These are phyloP conservation scores for Sycobia sp. DNA, from an alignment of 1,140 invertebrate genomes.

Conservation along the genomic window DNA sequence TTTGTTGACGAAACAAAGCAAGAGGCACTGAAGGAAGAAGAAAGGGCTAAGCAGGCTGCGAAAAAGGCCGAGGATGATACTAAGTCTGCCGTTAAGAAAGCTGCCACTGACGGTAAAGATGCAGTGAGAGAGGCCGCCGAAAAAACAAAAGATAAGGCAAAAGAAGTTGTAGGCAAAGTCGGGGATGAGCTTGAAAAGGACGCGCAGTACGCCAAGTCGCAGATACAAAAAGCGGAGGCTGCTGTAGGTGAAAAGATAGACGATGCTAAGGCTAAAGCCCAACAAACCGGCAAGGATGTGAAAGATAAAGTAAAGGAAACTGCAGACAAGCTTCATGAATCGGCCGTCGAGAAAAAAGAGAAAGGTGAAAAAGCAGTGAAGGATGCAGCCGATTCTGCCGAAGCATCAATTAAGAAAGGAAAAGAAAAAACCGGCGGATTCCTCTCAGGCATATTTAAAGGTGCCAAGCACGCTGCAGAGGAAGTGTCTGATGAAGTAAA, in stretches of 20 bases:
- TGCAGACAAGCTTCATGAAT: conserved; percentile 22
- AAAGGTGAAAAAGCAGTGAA: conserved; percentile 35
- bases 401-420: conserved; percentile 31
- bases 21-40: conserved; percentile 40
- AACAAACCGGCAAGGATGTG: too few species aligned
- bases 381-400: conserved; percentile 38
- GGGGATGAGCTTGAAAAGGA: neutral
- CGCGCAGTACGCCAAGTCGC: too few species aligned
- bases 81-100: conserved; percentile 25
- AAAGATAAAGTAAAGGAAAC: neutral
- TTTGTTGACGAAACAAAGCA: conserved; percentile 47
- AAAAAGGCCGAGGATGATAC: conserved; percentile 34
- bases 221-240: conserved; percentile 29
- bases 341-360: neutral
- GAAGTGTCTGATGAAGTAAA: conserved; percentile 19
- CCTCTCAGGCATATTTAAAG: conserved; percentile 44
- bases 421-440: conserved; percentile 16
- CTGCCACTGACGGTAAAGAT: conserved; percentile 25
- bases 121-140: conserved; percentile 1
- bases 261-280: neutral
- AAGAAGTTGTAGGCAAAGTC: neutral
- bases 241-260: conserved; percentile 4
- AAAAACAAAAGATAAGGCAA: neutral
- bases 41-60: conserved; percentile 34
- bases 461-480: conserved; percentile 40